A percentile compares a stretch with the other conserved stretches of the same genome.
Conservation (phyloP, 2,797 vertebrate genomes). For the Gymnodraco acuticeps region DNA sequence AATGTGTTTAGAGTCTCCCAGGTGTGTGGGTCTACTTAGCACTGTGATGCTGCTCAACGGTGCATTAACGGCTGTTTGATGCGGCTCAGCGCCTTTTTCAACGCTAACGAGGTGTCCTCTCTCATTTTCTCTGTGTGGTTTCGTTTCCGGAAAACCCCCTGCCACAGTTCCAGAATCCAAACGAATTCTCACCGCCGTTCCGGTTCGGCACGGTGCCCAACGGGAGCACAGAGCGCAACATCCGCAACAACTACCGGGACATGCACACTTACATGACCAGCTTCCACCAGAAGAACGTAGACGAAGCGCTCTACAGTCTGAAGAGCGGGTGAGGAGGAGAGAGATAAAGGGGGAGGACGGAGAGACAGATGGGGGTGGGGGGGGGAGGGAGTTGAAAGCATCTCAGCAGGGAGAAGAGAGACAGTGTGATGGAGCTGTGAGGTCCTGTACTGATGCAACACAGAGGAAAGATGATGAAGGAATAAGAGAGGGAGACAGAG, state of each 20-base stretch:
- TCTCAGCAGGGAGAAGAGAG: slow-evolving; percentile 54
- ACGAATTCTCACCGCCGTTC: slow-evolving; percentile 98
- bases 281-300: slow-evolving; percentile 98
- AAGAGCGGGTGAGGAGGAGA: slow-evolving; percentile 94
- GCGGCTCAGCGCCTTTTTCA: slow-evolving; percentile 56
- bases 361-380: slow-evolving; percentile 33
- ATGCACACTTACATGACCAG: slow-evolving; percentile 99
- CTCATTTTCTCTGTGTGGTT: slow-evolving; percentile 67
- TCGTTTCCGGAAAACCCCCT: slow-evolving; percentile 39
- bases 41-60: slow-evolving; percentile 49
- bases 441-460: slow-evolving; percentile 74
- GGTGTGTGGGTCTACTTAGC: slow-evolving; percentile 29
- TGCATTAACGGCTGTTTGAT: slow-evolving; percentile 68
- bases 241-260: slow-evolving; percentile 99
- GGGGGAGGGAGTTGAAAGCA: slow-evolving; percentile 55
- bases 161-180: slow-evolving; percentile 96
- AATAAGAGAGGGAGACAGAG: slow-evolving; percentile 44
- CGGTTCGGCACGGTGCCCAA: slow-evolving; percentile 99
- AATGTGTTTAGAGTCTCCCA: slow-evolving; percentile 7
- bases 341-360: slow-evolving; percentile 10
- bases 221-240: slow-evolving; percentile 98
- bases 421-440: slow-evolving; percentile 59
- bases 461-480: slow-evolving; percentile 68
- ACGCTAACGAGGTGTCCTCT: slow-evolving; percentile 64
- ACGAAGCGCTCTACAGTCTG: slow-evolving; percentile 94